Evolutionary conservation across 1,140 invertebrate genomes (phyloP).

Genomic region (Leptinotarsa undecemlineata): DNA sequence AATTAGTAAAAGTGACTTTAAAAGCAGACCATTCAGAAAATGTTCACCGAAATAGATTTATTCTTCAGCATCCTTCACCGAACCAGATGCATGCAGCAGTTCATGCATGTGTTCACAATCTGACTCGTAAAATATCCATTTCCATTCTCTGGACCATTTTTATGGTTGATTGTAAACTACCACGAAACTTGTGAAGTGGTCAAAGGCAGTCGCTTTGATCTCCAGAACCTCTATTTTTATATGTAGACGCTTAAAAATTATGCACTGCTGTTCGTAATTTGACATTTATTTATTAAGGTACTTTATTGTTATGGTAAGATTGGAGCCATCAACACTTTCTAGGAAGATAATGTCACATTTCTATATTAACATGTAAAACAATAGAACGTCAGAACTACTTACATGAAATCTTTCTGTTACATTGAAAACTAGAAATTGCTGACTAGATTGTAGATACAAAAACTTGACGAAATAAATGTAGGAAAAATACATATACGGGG

Average conservation of each 20-base stretch:
- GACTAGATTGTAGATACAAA: no score
- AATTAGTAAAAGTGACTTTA: slow-evolving; percentile 10
- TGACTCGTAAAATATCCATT: slow-evolving; percentile 11
- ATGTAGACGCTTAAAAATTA: slow-evolving; percentile 14
- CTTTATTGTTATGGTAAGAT: slow-evolving; percentile 20
- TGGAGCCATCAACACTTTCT: not conserved
- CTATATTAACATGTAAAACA: no score
- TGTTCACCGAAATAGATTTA: slow-evolving; percentile 19
- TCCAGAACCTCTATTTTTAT: slow-evolving; percentile 13
- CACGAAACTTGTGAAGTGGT: slow-evolving; percentile 23
- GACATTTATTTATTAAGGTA: slow-evolving; percentile 13
- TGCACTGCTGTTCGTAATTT: slow-evolving; percentile 17
- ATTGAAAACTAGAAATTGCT: no score
- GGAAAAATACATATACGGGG: no score
- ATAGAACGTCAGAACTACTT: no score
- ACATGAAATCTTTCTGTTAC: no score
- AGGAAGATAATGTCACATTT: no score
- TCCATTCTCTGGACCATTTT: slow-evolving; percentile 20
- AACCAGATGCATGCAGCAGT: slow-evolving; percentile 18
- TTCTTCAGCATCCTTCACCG: not conserved
- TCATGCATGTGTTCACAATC: slow-evolving; percentile 24
- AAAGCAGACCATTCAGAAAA: slow-evolving; percentile 23
- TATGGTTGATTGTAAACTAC: slow-evolving; percentile 20
- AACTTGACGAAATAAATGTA: no score
- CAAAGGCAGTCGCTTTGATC: slow-evolving; percentile 22